These are phyloP conservation scores for Geophilus truncorum DNA, from an alignment of 2,888 invertebrate species.

Conservation along the genomic window DNA sequence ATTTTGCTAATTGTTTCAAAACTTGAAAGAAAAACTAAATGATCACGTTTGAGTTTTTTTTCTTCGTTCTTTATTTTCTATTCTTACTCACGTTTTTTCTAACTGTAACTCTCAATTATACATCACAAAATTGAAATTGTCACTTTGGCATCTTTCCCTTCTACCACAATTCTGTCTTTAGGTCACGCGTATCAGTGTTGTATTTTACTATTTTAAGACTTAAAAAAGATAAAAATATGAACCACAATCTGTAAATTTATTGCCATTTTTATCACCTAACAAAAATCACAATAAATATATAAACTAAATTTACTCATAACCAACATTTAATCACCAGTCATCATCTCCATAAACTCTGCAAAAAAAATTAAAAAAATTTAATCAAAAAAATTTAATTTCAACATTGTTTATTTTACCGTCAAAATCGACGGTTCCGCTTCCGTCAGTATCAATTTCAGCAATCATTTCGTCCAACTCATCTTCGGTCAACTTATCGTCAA, in stretches of 20 bases:
- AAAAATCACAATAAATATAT: neutral
- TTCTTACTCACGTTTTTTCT: no score
- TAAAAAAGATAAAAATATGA: neutral
- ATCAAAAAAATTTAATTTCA: no score
- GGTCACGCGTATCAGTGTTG: neutral
- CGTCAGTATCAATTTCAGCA: conserved; percentile 96
- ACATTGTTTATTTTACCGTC: conserved; percentile 68
- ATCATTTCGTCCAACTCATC: conserved; percentile 96
- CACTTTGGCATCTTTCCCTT: neutral
- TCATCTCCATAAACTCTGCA: conserved; percentile 94
- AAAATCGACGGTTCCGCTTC: conserved; percentile 97
- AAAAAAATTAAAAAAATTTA: conserved; percentile 46
- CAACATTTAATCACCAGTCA: conserved; percentile 73
- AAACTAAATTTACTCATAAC: neutral
- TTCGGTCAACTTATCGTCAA: conserved; percentile 92
- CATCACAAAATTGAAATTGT: no score
- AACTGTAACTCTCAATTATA: no score
- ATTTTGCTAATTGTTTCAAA: no score
- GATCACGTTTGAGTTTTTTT: no score
- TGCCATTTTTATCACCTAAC: neutral
- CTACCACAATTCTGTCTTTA: neutral
- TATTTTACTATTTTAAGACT: neutral
- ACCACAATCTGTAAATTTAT: neutral
- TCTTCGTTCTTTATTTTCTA: no score
- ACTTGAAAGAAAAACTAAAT: no score